A percentile compares a stretch with the other conserved stretches of the same genome.
These are phyloP conservation scores for Vollenhovia emeryi DNA, from an alignment of 1,140 invertebrate species.

Conservation along the genomic window DNA sequence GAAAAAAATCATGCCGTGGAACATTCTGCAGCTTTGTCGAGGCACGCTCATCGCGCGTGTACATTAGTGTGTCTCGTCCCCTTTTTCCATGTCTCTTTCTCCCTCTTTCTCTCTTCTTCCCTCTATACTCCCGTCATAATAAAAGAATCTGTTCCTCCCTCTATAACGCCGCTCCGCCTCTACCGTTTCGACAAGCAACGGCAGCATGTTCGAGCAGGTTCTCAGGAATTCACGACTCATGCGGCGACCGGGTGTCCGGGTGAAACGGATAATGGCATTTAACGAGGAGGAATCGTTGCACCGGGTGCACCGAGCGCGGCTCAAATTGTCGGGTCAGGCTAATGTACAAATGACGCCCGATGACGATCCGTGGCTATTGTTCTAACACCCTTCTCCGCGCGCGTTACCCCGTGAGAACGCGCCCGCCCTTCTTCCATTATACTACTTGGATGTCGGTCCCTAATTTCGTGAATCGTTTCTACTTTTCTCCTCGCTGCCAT, in stretches of 20 bases:
- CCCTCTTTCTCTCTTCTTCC: conserved; percentile 5
- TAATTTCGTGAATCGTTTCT: not conserved
- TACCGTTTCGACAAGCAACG: conserved; percentile 62
- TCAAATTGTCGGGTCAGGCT: conserved; percentile 80
- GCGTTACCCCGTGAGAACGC: conserved; percentile 76
- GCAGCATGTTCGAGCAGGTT: conserved; percentile 75
- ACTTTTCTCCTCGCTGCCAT: not conserved
- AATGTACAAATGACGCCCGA: conserved; percentile 79
- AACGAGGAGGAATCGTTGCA: conserved; percentile 75
- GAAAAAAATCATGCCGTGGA: conserved; percentile 48
- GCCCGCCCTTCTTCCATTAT: not conserved
- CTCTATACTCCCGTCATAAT: conserved; percentile 69
- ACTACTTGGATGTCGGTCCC: not conserved
- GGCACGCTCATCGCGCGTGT: conserved; percentile 65
- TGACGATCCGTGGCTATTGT: conserved; percentile 77
- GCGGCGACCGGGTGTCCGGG: conserved; percentile 78
- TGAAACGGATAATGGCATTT: conserved; percentile 84
- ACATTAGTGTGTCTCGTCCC: conserved; percentile 48
- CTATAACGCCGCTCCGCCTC: conserved; percentile 55
- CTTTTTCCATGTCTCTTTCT: conserved; percentile 14
- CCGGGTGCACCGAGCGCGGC: conserved; percentile 67
- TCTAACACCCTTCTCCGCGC: conserved; percentile 75
- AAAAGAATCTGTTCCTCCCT: conserved; percentile 65
- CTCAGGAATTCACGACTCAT: conserved; percentile 83
- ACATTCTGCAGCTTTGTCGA: conserved; percentile 62